Evolutionary conservation across 2,797 vertebrate genomes (phyloP).

Genomic region (Kryptopterus vitreolus): DNA sequence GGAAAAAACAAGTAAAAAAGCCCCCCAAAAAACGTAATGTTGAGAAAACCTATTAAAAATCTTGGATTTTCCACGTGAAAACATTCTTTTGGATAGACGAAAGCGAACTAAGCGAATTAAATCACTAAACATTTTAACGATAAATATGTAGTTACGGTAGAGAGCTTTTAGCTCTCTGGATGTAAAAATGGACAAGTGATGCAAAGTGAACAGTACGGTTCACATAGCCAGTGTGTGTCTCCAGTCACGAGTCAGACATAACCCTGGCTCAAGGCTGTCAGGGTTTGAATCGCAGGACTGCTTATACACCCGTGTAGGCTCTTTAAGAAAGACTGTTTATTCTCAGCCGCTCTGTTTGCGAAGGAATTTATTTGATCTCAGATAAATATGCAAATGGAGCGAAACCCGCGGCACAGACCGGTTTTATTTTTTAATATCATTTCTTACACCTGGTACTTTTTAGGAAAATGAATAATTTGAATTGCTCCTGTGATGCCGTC

Average conservation of each 20-base stretch:
- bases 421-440: slow-evolving; percentile 17
- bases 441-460: not conserved
- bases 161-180: not conserved
- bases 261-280: not conserved
- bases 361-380: not conserved
- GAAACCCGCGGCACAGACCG: not conserved
- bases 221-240: not conserved
- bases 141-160: not conserved
- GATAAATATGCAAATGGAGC: not conserved
- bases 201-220: not conserved
- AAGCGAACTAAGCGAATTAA: not conserved
- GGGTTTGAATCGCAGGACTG: not conserved
- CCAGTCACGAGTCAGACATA: not conserved
- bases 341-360: not conserved
- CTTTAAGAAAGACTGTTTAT: not conserved
- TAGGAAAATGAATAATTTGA: slow-evolving; percentile 10
- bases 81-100: not conserved
- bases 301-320: too few species aligned
- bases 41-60: not conserved
- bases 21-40: too few species aligned
- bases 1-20: too few species aligned
- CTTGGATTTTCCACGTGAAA: not conserved
- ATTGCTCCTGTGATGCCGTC: slow-evolving; percentile 16
- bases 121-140: not conserved
- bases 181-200: not conserved